A percentile compares a stretch with the other conserved stretches of the same genome.
phyloP scores from a whole-genome alignment of 2,888 invertebrate genomes.

The Coenonympha glycerion region DNA sequence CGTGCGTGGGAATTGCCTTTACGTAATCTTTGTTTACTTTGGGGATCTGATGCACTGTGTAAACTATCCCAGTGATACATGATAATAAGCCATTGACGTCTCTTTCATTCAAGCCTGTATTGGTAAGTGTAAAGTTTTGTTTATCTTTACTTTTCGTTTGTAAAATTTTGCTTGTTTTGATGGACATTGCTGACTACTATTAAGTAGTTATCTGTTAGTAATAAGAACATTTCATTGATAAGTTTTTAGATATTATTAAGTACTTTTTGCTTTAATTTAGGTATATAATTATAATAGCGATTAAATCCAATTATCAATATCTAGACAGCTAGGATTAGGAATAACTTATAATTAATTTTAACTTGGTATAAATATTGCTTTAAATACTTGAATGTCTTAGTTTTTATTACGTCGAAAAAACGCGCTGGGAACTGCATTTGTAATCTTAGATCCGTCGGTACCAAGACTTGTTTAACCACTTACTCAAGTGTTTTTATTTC shows the following conservation, averaged over 20 bases:
- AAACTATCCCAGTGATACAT: constrained; percentile 45
- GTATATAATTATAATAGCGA: too few species aligned
- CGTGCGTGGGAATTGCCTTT: constrained; percentile 74
- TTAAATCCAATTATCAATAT: too few species aligned
- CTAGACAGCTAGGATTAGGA: too few species aligned
- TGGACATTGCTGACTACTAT: too few species aligned
- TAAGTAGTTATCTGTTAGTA: not conserved
- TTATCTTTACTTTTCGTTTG: constrained; percentile 16
- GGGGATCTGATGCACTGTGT: constrained; percentile 70
- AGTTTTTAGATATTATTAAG: too few species aligned
- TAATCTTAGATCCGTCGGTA: not conserved
- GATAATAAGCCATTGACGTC: constrained; percentile 31
- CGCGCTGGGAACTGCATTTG: not conserved
- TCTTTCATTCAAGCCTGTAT: constrained; percentile 29
- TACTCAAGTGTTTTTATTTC: not conserved
- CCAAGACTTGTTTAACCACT: not conserved
- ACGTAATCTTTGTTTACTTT: constrained; percentile 76
- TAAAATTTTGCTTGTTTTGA: not conserved
- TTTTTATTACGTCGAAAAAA: not conserved
- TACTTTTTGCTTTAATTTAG: too few species aligned
- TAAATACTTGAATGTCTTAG: too few species aligned
- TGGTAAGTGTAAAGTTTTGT: constrained; percentile 30
- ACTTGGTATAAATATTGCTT: too few species aligned
- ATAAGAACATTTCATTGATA: too few species aligned
- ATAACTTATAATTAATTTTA: too few species aligned